These are phyloP conservation scores for Metopolophium dirhodum DNA, from an alignment of 1,140 invertebrate species.

Conservation along the genomic window DNA sequence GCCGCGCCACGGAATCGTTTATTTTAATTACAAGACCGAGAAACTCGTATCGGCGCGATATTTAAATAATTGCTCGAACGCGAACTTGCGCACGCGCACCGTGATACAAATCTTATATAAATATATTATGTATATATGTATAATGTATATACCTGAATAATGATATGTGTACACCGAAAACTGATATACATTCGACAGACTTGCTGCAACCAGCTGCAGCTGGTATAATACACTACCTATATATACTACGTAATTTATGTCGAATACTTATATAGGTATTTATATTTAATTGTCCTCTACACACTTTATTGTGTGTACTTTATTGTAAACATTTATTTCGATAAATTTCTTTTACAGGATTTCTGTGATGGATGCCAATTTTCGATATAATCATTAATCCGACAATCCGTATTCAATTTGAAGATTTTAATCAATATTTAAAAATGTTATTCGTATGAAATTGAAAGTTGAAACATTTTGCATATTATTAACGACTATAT, in stretches of 20 bases:
- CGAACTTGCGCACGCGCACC: background rate
- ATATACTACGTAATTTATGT: background rate
- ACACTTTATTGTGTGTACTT: no score
- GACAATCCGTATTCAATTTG: no score
- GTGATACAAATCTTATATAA: background rate
- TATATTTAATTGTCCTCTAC: no score
- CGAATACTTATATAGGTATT: background rate
- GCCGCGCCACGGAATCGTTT: background rate
- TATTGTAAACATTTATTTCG: background rate
- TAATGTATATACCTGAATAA: background rate
- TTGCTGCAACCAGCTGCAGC: no score
- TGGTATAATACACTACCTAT: background rate
- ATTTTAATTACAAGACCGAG: background rate
- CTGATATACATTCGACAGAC: background rate
- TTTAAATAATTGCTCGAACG: background rate
- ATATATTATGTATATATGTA: background rate
- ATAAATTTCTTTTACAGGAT: background rate
- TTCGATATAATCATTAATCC: no score
- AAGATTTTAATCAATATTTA: no score
- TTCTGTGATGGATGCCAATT: background rate
- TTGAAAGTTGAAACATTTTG: no score
- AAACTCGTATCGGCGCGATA: background rate
- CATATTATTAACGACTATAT: no score
- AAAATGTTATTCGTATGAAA: no score
- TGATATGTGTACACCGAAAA: background rate